phyloP scores from a whole-genome alignment of 2,113 vertebrate genomes.

The Thymallus thymallus region DNA sequence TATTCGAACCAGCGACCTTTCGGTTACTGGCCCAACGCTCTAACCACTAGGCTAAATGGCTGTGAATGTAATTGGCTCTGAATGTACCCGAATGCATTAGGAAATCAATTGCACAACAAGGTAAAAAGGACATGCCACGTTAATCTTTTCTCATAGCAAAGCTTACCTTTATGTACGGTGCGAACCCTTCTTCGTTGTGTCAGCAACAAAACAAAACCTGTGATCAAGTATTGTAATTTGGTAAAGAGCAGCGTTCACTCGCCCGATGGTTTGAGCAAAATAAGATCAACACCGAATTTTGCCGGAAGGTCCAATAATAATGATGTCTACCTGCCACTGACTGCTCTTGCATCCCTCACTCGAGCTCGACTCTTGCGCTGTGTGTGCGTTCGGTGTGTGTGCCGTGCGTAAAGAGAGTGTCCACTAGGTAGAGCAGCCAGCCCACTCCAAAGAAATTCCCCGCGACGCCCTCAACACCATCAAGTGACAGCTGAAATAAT shows the following conservation, averaged over 20 bases:
- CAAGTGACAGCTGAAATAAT: conserved; percentile 84
- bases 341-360: conserved; percentile 50
- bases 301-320: conserved; percentile 43
- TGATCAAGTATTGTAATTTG: background rate
- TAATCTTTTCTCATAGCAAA: background rate
- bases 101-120: no score
- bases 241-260: background rate
- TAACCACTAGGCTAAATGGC: no score
- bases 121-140: no score
- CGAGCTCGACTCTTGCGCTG: conserved; percentile 39
- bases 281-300: conserved; percentile 39
- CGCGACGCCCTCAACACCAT: conserved; percentile 70
- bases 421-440: conserved; percentile 73
- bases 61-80: no score
- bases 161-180: conserved; percentile 5
- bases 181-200: conserved; percentile 12
- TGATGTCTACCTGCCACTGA: conserved; percentile 44
- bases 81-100: no score
- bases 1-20: no score
- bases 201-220: background rate
- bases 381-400: conserved; percentile 38
- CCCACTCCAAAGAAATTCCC: conserved; percentile 68
- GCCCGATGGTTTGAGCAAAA: conserved; percentile 13
- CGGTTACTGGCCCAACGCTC: no score
- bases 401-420: conserved; percentile 64